Evolutionary conservation across 2,113 vertebrate species (phyloP).

Genomic region (Neodon shergylaensis): DNA sequence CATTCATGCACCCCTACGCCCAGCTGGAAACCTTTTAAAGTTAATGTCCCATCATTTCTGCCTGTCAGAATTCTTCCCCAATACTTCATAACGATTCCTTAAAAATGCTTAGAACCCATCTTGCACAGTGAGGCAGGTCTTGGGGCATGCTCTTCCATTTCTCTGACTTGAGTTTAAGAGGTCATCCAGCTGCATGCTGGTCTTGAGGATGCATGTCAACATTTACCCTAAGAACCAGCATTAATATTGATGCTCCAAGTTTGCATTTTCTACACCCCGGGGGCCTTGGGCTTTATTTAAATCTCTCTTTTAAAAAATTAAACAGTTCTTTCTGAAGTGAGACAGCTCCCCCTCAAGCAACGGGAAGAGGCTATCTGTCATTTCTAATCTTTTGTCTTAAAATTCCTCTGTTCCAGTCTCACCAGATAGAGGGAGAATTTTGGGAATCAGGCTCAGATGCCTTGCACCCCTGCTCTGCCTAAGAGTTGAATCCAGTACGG

Average conservation of each 20-base stretch:
- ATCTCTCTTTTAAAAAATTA: background rate
- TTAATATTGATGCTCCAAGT: background rate
- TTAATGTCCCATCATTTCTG: background rate
- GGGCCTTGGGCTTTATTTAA: background rate
- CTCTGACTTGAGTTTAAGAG: background rate
- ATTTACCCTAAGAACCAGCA: background rate
- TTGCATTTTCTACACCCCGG: background rate
- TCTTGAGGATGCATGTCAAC: background rate
- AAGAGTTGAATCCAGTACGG: conserved; percentile 83
- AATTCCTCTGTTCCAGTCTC: conserved; percentile 61
- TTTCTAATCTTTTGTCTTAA: conserved; percentile 9
- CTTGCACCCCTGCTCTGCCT: conserved; percentile 78
- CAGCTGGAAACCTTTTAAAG: background rate
- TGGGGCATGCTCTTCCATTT: background rate
- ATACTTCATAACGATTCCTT: background rate
- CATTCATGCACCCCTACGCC: background rate
- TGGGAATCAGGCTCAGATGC: conserved; percentile 82
- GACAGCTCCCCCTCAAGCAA: background rate
- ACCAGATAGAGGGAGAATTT: conserved; percentile 85
- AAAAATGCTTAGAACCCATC: background rate
- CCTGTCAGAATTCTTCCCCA: background rate
- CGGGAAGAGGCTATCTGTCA: background rate
- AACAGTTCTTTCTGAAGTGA: background rate
- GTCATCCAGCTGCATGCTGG: background rate
- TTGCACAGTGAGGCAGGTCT: background rate